Percentiles rank a stretch among this genome's conserved stretches.
Conservation (phyloP, 2,113 vertebrate species). For the Mungos mungo region DNA sequence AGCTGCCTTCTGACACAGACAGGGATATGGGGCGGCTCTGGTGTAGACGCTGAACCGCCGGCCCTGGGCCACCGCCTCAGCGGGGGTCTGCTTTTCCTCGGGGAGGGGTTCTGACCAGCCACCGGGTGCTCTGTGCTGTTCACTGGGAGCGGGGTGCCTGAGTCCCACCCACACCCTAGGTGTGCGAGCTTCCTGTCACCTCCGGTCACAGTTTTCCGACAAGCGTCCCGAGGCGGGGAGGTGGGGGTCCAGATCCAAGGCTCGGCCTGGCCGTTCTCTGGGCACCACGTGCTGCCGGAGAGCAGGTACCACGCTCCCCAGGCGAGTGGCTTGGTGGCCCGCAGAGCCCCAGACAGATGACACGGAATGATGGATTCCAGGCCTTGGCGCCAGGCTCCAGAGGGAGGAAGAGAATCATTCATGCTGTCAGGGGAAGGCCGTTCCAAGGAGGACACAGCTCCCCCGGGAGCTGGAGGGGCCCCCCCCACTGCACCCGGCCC, state of each 20-base stretch:
- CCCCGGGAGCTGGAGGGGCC: not conserved
- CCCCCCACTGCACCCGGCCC: not conserved
- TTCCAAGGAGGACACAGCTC: not conserved
- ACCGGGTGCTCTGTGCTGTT: rapidly evolving
- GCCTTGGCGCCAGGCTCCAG: not conserved
- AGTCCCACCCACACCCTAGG: not conserved
- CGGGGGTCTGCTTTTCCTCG: not conserved
- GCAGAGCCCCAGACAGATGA: not conserved
- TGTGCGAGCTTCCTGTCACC: rapidly evolving
- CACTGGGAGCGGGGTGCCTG: rapidly evolving
- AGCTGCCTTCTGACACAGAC: not conserved
- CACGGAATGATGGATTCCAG: slow-evolving; percentile 11
- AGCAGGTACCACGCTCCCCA: rapidly evolving
- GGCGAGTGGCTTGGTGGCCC: not conserved
- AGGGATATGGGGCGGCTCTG: rapidly evolving
- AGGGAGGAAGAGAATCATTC: not conserved
- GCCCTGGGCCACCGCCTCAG: rapidly evolving
- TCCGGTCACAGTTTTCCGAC: not conserved
- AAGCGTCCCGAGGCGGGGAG: not conserved
- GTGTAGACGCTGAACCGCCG: rapidly evolving
- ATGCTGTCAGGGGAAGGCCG: slow-evolving; percentile 25
- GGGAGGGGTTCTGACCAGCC: not conserved
- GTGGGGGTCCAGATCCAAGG: not conserved
- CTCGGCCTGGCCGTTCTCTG: not conserved
- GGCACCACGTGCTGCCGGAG: not conserved